These are phyloP conservation scores for Esox masquinongy DNA, from an alignment of 2,797 vertebrate species.

Conservation along the genomic window DNA sequence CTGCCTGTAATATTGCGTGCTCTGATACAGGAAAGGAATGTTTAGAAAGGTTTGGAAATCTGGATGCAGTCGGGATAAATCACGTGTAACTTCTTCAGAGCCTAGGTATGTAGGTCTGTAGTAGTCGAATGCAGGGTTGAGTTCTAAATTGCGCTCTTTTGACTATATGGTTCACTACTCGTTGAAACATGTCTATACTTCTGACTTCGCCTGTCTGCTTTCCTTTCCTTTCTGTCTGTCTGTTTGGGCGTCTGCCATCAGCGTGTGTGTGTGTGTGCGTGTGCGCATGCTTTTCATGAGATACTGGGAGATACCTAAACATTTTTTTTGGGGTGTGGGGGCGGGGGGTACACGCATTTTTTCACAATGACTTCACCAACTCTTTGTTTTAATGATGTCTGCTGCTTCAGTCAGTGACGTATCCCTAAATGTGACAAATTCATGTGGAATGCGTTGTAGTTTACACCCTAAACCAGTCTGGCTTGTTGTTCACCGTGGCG, in stretches of 20 bases:
- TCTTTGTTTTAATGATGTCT: background rate
- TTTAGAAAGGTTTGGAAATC: too few relatives aligned
- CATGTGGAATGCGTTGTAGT: background rate
- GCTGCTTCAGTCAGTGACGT: background rate
- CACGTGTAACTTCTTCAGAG: background rate
- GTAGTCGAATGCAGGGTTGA: background rate
- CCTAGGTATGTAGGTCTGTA: background rate
- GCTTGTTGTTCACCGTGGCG: background rate
- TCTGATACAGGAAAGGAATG: too few relatives aligned
- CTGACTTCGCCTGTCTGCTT: background rate
- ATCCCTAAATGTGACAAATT: background rate
- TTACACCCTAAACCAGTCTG: background rate
- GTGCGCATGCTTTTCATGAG: background rate
- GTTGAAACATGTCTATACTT: slow-evolving; percentile 11
- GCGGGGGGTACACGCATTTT: background rate
- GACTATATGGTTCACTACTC: background rate
- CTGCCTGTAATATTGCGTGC: too few relatives aligned
- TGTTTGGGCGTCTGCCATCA: too few relatives aligned
- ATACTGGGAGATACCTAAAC: too few relatives aligned
- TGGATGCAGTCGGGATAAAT: background rate
- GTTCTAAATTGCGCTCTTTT: background rate
- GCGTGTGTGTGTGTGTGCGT: background rate
- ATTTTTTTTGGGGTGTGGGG: background rate
- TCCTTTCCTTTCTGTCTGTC: too few relatives aligned
- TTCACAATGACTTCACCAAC: background rate